Base-by-base conservation (phyloP, 2,888 invertebrate species). In the Diarsia brunnea region DNA sequence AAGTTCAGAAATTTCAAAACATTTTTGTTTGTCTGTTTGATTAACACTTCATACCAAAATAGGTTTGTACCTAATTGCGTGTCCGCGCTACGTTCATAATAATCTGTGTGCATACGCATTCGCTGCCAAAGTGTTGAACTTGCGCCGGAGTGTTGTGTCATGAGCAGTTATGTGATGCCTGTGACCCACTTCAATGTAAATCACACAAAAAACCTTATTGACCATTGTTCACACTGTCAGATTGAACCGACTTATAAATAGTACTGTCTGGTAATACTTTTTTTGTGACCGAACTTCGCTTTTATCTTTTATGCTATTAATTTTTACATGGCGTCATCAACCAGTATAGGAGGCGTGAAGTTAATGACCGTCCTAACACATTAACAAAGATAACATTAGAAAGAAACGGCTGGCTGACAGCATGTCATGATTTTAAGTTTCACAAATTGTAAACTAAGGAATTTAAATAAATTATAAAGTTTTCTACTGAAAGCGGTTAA, bases 81-180 rank as follows among this genome's bases (percentile, higher is more conserved):
- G 21, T 87, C 87, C 85, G 73, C 24, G 1, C 43, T 49, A 7
- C 78, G 69, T 73, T 47, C 61, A 72, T 80, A 84, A 81, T 78
- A 73, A 47, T 75, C 72, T 89, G 82, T 87, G 73, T 81, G 89
- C 60, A 78, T 84, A 81, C 82, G 73, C 84, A 89, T 78, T 88
- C 87, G 89, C 85, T 89, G 88, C 87, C 90, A 89, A 92, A 90
- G 91, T 92, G 91, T 90, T 93, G 92, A 93, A 93, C 93, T 93
- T 93, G 91, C 86, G 84, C 87, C 74, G 87, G 89, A 88, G 91
- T 91, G 90, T 94, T 93, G 93, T 95, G 94, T 94, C 94, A 94
- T 91, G 93, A 93, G 93, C 94, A 93, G 95, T 95, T 94, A 95
- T 94, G 93, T 89, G 93, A 93, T 90, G 91, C 89, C 88, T 93